These are phyloP conservation scores for Lacanobia wlatinum DNA, from an alignment of 2,888 invertebrate genomes.

Conservation along the genomic window DNA sequence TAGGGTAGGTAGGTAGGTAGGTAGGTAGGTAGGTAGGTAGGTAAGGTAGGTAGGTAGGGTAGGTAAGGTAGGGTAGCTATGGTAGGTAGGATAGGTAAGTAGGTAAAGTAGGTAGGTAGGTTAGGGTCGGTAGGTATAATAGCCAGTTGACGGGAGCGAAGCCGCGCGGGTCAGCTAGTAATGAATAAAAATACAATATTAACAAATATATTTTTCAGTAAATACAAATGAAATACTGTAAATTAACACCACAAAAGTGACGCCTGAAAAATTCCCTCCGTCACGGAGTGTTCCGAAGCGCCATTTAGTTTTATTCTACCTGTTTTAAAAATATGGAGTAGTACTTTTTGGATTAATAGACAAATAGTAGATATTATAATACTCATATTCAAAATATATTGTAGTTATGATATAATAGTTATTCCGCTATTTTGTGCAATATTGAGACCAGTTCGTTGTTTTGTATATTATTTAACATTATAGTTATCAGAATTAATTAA, in stretches of 20 bases:
- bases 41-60: no score
- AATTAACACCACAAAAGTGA: background rate
- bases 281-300: no score
- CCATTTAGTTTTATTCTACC: no score
- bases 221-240: slow-evolving; percentile 1
- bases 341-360: background rate
- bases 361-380: background rate
- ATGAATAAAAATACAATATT: background rate
- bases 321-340: slow-evolving; percentile 1
- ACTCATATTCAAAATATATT: background rate
- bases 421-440: slow-evolving; percentile 6
- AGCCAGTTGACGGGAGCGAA: no score
- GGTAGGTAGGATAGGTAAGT: no score
- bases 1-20: no score
- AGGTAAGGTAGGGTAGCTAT: no score
- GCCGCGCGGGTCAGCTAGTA: no score
- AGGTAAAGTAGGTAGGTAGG: no score
- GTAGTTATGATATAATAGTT: background rate
- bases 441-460: slow-evolving; percentile 1
- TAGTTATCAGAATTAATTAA: background rate
- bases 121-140: no score
- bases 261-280: no score
- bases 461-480: background rate
- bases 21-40: no score
- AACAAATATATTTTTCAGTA: background rate